Conservation (phyloP, 2,797 vertebrate species). For the Menidia menidia region DNA sequence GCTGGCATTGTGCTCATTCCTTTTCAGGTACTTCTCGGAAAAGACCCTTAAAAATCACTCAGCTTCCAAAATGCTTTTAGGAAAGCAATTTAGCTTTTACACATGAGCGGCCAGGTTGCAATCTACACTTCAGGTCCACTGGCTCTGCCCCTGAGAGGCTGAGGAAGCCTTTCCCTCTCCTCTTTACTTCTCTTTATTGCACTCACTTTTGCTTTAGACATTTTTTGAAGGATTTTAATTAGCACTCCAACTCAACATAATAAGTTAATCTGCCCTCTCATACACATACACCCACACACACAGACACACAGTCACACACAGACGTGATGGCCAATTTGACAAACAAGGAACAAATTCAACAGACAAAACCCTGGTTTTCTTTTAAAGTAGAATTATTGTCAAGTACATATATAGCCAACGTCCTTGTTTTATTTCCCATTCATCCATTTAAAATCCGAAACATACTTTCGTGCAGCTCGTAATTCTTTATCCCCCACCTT, state of each 20-base stretch:
- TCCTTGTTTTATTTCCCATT: background rate
- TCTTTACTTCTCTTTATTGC: slow-evolving; percentile 10
- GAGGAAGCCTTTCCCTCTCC: background rate
- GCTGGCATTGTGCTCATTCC: slow-evolving; percentile 20
- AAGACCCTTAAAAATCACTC: slow-evolving; percentile 33
- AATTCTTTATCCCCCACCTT: background rate
- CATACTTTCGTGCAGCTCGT: background rate
- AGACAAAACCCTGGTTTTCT: background rate
- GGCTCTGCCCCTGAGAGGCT: background rate
- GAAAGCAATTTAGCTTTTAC: slow-evolving; percentile 28
- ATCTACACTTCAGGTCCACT: slow-evolving; percentile 27
- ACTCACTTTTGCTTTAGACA: slow-evolving; percentile 11
- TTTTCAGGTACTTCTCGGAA: slow-evolving; percentile 18
- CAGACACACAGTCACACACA: too few species aligned
- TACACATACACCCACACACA: too few species aligned
- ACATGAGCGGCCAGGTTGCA: slow-evolving; percentile 15
- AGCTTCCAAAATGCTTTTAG: slow-evolving; percentile 32
- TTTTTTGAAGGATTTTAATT: slow-evolving; percentile 2
- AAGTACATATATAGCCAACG: too few species aligned
- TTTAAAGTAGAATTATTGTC: too few species aligned
- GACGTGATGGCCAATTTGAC: too few species aligned
- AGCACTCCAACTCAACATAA: slow-evolving; percentile 6
- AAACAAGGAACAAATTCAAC: too few species aligned
- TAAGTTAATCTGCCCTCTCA: background rate
- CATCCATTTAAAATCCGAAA: background rate